A percentile compares a stretch with the other conserved stretches of the same genome.
Evolutionary conservation across 2,113 vertebrate genomes (phyloP).

Genomic region (Tricholaema leucomelas): DNA sequence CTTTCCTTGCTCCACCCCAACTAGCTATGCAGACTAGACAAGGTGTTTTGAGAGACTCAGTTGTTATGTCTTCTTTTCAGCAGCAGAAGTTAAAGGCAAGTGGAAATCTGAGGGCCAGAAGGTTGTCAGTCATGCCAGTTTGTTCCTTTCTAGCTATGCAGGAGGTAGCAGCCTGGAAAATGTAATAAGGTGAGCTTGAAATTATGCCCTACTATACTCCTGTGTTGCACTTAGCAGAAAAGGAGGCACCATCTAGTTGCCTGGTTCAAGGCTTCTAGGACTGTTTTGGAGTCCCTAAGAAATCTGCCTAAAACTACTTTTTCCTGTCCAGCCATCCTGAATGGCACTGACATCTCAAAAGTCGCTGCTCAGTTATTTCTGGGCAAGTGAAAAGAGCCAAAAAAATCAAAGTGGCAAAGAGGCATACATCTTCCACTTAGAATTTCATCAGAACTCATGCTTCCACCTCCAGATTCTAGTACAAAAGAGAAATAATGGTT

Average conservation of each 20-base stretch:
- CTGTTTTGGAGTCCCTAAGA: background rate
- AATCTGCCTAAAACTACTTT: background rate
- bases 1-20: background rate
- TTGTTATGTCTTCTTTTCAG: background rate
- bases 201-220: background rate
- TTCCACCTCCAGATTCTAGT: background rate
- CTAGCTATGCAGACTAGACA: background rate
- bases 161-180: background rate
- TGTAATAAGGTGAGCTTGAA: background rate
- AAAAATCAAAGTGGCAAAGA: background rate
- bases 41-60: background rate
- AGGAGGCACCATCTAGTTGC: background rate
- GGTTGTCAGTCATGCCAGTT: background rate
- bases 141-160: background rate
- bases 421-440: accelerated
- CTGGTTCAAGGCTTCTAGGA: background rate
- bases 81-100: background rate
- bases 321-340: background rate
- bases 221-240: background rate
- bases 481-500: background rate
- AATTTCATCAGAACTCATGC: background rate
- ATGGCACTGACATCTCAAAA: background rate
- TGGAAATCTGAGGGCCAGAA: background rate
- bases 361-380: background rate
- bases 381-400: background rate